Evolutionary conservation across 1,140 invertebrate genomes (phyloP).

Genomic region (Coenobita brevimanus): DNA sequence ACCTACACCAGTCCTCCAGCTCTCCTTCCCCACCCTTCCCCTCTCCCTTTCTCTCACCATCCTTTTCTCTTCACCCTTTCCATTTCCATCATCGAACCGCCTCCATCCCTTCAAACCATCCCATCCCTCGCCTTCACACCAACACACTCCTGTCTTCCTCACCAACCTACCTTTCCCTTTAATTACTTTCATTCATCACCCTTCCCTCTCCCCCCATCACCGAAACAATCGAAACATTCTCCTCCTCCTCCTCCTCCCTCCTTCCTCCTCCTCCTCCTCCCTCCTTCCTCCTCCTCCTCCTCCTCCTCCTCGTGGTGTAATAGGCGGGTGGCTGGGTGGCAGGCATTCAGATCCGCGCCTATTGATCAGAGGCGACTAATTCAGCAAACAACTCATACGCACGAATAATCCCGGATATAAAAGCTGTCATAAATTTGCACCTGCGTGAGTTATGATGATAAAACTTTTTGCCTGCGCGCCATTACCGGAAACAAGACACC

Average conservation of each 20-base stretch:
- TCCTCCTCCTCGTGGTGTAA: too few species aligned
- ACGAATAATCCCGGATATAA: constrained; percentile 57
- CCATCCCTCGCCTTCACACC: background rate
- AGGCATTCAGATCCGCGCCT: constrained; percentile 45
- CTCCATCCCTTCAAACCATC: background rate
- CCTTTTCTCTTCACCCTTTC: background rate
- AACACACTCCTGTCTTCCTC: background rate
- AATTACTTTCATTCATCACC: too few species aligned
- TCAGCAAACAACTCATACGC: constrained; percentile 52
- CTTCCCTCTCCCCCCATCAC: background rate
- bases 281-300: too few species aligned
- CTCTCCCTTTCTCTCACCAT: too few species aligned
- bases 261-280: too few species aligned
- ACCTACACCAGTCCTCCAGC: too few species aligned
- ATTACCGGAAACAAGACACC: constrained; percentile 52
- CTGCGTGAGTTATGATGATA: constrained; percentile 54
- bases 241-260: too few species aligned
- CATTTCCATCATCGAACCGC: background rate
- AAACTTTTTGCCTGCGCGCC: constrained; percentile 42
- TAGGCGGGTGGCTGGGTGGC: too few species aligned
- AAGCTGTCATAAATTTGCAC: constrained; percentile 50
- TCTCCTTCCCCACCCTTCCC: too few species aligned
- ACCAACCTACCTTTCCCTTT: background rate
- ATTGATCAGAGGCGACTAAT: constrained; percentile 53
- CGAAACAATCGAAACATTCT: background rate